These are phyloP conservation scores for Pithys albifrons DNA, from an alignment of 2,113 vertebrate genomes.

Conservation along the genomic window DNA sequence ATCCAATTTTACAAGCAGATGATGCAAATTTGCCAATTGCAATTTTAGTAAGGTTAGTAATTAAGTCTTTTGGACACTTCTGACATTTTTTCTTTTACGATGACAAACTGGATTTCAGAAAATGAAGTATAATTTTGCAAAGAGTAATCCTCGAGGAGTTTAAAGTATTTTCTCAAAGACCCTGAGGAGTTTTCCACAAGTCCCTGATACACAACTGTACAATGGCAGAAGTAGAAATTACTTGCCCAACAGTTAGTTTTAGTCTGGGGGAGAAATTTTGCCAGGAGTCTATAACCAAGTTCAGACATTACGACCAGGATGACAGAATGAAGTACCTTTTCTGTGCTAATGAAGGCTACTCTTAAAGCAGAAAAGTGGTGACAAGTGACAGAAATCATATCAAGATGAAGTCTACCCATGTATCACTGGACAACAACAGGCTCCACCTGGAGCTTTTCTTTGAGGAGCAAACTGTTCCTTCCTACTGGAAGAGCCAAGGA, in stretches of 20 bases:
- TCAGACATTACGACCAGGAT: neutral
- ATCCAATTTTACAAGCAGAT: neutral
- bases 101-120: neutral
- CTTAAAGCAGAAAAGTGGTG: neutral
- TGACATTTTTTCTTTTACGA: neutral
- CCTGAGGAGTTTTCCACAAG: neutral
- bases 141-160: neutral
- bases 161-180: neutral
- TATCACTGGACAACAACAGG: neutral
- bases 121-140: neutral
- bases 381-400: neutral
- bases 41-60: neutral
- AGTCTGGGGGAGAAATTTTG: neutral
- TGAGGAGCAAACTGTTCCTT: neutral
- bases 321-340: neutral
- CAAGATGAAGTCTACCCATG: neutral
- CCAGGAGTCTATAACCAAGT: neutral
- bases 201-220: neutral
- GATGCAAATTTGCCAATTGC: neutral
- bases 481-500: neutral
- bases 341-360: neutral
- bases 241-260: neutral
- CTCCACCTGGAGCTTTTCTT: neutral
- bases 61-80: neutral
- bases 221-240: neutral